Percentiles rank a stretch among this genome's conserved stretches.
Evolutionary conservation across 2,113 vertebrate genomes (phyloP).

Genomic region (Tretioscincus oriximinensis): DNA sequence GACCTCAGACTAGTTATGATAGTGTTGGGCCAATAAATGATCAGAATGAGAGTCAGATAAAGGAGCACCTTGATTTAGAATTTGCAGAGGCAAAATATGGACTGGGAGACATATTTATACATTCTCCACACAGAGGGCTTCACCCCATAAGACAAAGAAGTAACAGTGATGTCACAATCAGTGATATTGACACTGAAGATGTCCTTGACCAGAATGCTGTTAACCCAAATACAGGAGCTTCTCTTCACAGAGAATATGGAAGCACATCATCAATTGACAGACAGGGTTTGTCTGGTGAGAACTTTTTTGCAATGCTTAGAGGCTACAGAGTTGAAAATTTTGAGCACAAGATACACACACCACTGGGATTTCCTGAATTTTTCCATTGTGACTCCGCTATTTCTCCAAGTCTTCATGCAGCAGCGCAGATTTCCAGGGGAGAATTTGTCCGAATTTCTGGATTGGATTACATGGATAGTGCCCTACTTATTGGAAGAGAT

Average conservation of each 20-base stretch:
- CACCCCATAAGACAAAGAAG: constrained; percentile 94
- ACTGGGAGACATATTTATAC: constrained; percentile 83
- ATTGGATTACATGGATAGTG: constrained; percentile 86
- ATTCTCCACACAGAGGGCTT: constrained; percentile 86
- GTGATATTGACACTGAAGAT: constrained; percentile 93
- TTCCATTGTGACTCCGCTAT: constrained; percentile 82
- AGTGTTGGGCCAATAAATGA: constrained; percentile 79
- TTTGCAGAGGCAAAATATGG: constrained; percentile 82
- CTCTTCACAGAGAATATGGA: constrained; percentile 92
- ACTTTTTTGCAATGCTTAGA: constrained; percentile 89
- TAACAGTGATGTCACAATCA: constrained; percentile 97
- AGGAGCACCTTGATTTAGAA: constrained; percentile 80
- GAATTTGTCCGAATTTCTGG: constrained; percentile 90
- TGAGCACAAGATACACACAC: constrained; percentile 80
- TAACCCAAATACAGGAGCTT: constrained; percentile 94
- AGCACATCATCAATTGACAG: constrained; percentile 97
- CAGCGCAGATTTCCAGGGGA: constrained; percentile 89
- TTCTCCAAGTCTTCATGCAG: constrained; percentile 91
- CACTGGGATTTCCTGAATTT: constrained; percentile 84
- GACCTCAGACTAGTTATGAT: constrained; percentile 80
- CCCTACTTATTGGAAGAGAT: constrained; percentile 83
- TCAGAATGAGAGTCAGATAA: constrained; percentile 75
- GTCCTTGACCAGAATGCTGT: constrained; percentile 89
- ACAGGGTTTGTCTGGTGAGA: constrained; percentile 87
- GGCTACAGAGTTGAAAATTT: constrained; percentile 85